phyloP scores from a whole-genome alignment of 2,797 vertebrate species.

The Melanotaenia maccullochi region DNA sequence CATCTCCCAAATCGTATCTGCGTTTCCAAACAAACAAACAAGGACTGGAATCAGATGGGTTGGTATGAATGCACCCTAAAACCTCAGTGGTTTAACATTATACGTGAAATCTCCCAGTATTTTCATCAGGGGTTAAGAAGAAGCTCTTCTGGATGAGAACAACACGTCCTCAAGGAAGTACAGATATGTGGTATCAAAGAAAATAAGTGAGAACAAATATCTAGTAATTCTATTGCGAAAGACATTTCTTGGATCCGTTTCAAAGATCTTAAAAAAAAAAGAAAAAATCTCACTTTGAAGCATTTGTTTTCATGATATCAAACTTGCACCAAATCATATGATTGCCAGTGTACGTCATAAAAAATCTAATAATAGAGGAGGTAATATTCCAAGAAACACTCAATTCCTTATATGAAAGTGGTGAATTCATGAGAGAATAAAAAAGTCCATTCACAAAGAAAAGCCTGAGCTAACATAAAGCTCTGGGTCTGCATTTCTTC shows the following conservation, averaged over 20 bases:
- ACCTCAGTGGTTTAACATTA: no score
- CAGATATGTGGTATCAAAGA: neutral
- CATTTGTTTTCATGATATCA: neutral
- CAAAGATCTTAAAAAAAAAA: neutral
- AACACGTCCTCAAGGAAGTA: no score
- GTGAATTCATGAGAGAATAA: neutral
- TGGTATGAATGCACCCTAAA: no score
- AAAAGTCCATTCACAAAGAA: neutral
- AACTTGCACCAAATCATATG: neutral
- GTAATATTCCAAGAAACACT: neutral
- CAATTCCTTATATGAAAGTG: constrained; percentile 1
- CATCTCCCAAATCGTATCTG: no score
- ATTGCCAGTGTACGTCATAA: neutral
- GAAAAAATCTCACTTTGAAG: neutral
- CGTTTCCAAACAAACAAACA: no score
- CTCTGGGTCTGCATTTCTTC: neutral
- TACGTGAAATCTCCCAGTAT: no score
- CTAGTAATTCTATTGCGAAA: neutral
- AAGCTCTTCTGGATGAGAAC: no score
- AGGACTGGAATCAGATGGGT: no score
- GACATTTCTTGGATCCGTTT: neutral
- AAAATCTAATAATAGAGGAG: neutral
- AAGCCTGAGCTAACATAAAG: neutral
- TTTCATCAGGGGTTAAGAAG: no score
- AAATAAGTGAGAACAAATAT: neutral